Conservation (phyloP, 1,140 invertebrate genomes). For the Hestina assimilis region DNA sequence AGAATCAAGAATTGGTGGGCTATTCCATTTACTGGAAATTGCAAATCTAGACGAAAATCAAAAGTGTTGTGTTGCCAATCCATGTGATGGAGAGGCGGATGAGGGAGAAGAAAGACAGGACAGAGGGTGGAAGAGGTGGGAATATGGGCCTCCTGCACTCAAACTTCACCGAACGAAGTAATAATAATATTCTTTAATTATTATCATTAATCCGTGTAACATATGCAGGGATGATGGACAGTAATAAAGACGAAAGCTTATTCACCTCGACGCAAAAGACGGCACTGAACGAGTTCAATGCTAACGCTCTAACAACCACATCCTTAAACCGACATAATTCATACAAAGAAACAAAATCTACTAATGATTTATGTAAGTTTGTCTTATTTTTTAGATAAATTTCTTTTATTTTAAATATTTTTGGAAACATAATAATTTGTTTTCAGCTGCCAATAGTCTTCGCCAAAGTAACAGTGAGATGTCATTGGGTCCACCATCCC, state of each 20-base stretch:
- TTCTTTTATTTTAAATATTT: slow-evolving; percentile 2
- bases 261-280: slow-evolving; percentile 39
- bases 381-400: background rate
- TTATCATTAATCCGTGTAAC: background rate
- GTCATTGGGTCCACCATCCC: slow-evolving; percentile 61
- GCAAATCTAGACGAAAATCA: too few species aligned
- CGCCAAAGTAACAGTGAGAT: slow-evolving; percentile 72
- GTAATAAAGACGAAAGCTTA: slow-evolving; percentile 55
- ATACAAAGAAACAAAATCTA: slow-evolving; percentile 68
- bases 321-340: slow-evolving; percentile 69
- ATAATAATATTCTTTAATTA: background rate
- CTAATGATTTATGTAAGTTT: slow-evolving; percentile 60
- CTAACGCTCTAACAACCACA: slow-evolving; percentile 42
- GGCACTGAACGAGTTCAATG: slow-evolving; percentile 47
- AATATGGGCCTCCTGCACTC: too few species aligned
- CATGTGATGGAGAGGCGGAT: too few species aligned
- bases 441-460: slow-evolving; percentile 56
- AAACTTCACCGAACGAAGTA: background rate
- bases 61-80: too few species aligned
- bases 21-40: too few species aligned
- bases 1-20: too few species aligned
- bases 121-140: too few species aligned
- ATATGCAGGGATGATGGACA: slow-evolving; percentile 53
- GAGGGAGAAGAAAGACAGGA: too few species aligned
- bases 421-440: background rate